Evolutionary conservation across 92 coral and sea anemone genomes (phyloP), one percentile per base, ranked within the genome.

Genomic region (Galaxea fascicularis): DNA sequence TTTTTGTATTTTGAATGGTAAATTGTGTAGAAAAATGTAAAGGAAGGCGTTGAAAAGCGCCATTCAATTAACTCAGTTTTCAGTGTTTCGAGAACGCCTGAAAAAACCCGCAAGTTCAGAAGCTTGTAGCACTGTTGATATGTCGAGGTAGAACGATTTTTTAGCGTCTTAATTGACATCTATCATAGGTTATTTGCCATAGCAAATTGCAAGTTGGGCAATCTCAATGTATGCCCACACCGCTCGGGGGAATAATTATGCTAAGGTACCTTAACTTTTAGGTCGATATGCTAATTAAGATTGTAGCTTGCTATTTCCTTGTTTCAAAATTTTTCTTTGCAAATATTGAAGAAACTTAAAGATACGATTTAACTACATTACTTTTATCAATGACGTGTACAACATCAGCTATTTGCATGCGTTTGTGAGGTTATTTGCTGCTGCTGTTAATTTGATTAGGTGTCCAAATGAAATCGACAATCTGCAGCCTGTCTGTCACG

Each of bases 81-180:
- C n/a, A 14, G 24, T 47, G 8, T 47, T 47, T 47, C 53, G 53
- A 47, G 53, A 47, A n/a, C 14, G 10, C 8, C 8, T 47, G 66
- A 17, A 24, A 17, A 60, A 60, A 10, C 10, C 66, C 24, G 66
- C 17, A 17, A 14, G 24, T 13, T 24, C 66, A 13, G 17, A 60
- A n/a, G 24, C 66, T 60, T 60, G 66, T 60, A 60, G 27, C 17
- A 60, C 66, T 60, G 66, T n/a, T 60, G 27, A 60, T 24, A 60
- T 60, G 24, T 60, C 4, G 66, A n/a, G 66, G 10, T 17, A 60
- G 9, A n/a, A 60, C 8, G 14, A 47, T 8, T 47, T 47, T 8
- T 47, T 59, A 59, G 27, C 17, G 9, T 59, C 65, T 59, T 8
- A 59, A 59, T 17, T 22, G 27, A 17, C 65, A 59, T 17, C 65